Conservation (phyloP, 2,113 vertebrate species). For the Trematocara stigmaticum region DNA sequence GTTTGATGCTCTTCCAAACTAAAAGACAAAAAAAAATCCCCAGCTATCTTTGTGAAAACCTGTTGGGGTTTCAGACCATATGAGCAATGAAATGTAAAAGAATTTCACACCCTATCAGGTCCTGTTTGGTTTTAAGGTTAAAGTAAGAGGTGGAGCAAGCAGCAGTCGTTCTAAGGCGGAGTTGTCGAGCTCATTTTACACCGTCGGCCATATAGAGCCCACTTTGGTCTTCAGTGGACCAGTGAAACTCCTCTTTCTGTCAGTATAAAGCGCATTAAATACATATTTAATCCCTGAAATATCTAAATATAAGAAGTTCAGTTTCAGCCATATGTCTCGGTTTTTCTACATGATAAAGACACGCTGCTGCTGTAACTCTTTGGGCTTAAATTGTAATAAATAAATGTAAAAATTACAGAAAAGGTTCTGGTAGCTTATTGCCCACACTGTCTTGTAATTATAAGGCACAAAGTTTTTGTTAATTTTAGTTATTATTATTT, state of each 20-base stretch:
- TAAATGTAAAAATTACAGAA: not conserved
- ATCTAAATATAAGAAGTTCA: not conserved
- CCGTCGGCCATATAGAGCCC: not conserved
- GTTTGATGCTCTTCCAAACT: not conserved
- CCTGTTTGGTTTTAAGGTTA: not conserved
- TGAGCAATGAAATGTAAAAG: not conserved
- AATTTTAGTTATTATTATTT: not conserved
- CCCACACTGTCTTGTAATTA: not conserved
- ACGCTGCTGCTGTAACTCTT: not conserved
- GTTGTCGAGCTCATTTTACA: not conserved
- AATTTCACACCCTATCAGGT: not conserved
- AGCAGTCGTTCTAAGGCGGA: accelerated
- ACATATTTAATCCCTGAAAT: not conserved
- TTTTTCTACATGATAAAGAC: not conserved
- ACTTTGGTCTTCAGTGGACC: not conserved
- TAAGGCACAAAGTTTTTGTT: not conserved
- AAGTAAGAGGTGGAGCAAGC: not conserved
- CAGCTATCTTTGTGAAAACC: not conserved
- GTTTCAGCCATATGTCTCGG: not conserved
- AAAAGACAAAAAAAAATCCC: not conserved
- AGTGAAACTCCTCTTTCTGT: not conserved
- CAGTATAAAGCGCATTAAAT: not conserved
- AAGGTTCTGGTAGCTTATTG: not conserved
- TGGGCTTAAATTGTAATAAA: not conserved
- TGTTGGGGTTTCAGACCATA: not conserved